Conservation (phyloP, 2,113 vertebrate genomes). For the Onychostoma macrolepis region DNA sequence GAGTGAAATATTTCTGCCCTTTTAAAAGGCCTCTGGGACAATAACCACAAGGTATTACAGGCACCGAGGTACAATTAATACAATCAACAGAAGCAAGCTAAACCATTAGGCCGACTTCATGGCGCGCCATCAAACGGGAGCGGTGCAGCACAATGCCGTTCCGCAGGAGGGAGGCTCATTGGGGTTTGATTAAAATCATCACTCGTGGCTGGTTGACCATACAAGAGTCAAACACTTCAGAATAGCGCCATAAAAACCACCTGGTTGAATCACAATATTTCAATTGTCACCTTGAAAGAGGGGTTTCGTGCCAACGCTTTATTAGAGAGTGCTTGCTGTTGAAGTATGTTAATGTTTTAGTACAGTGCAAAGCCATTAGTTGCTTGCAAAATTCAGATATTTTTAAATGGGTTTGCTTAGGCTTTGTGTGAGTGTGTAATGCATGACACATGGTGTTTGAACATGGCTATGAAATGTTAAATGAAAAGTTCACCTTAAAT, state of each 20-base stretch:
- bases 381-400: not conserved
- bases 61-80: conserved; percentile 18
- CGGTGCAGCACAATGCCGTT: not conserved
- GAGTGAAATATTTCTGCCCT: conserved; percentile 41
- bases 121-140: conserved; percentile 1
- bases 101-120: conserved; percentile 26
- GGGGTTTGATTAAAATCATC: conserved; percentile 28
- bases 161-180: conserved; percentile 2
- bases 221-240: conserved; percentile 44
- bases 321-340: conserved; percentile 45
- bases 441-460: not conserved
- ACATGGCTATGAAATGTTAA: not conserved
- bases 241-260: not conserved
- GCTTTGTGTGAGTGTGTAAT: not conserved
- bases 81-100: conserved; percentile 16
- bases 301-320: conserved; percentile 48
- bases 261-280: conserved; percentile 49
- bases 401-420: not conserved
- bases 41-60: conserved; percentile 21
- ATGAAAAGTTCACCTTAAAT: not conserved
- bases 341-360: conserved; percentile 40
- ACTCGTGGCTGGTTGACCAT: conserved; percentile 31
- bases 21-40: conserved; percentile 39
- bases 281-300: conserved; percentile 53
- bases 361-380: not conserved